Evolutionary conservation across 2,113 vertebrate species (phyloP).

Genomic region (Numenius arquata): DNA sequence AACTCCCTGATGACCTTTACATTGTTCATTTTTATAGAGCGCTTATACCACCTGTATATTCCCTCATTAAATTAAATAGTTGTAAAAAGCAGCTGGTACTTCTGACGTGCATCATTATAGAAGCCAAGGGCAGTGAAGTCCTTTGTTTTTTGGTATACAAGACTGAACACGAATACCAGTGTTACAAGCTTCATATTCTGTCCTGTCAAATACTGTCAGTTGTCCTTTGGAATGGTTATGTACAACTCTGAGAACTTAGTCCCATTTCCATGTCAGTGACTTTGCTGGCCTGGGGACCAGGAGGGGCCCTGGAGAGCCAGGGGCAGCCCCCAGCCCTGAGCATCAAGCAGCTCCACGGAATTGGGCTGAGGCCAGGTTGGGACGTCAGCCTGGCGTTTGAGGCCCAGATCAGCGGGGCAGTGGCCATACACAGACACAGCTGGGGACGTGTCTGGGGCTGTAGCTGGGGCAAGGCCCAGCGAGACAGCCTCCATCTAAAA

Average conservation of each 20-base stretch:
- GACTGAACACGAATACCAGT: background rate
- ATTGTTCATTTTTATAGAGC: background rate
- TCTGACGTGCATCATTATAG: background rate
- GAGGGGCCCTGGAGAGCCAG: fast-evolving
- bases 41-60: background rate
- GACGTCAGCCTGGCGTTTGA: fast-evolving
- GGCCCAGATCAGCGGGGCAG: background rate
- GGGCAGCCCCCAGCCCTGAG: background rate
- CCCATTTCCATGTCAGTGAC: background rate
- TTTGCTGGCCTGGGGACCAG: background rate
- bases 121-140: background rate
- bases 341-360: background rate
- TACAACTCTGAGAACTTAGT: background rate
- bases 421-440: fast-evolving
- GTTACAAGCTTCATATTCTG: background rate
- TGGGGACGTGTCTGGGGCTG: background rate
- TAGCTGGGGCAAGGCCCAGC: background rate
- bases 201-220: background rate
- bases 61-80: background rate
- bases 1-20: background rate
- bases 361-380: background rate
- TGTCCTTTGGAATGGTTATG: background rate
- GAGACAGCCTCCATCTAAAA: fast-evolving
- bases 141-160: background rate
- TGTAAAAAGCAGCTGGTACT: background rate